phyloP scores from a whole-genome alignment of 2,797 vertebrate genomes.

The Cuculus canorus region DNA sequence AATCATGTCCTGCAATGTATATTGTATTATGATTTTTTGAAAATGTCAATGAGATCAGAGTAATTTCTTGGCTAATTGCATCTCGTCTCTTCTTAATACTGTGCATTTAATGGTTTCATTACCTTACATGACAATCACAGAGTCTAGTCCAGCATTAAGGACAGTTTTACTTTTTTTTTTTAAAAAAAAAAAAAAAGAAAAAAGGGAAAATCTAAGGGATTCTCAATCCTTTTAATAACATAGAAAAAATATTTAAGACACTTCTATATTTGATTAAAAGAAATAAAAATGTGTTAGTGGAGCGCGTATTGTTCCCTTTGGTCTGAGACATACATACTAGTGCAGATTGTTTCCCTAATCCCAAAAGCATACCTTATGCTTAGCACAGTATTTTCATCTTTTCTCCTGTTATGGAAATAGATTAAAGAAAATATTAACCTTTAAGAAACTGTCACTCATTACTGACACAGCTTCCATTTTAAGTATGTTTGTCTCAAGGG shows the following conservation, averaged over 20 bases:
- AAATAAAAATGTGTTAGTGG: conserved; percentile 72
- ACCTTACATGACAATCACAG: conserved; percentile 91
- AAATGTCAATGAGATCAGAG: conserved; percentile 99
- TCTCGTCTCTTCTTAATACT: conserved; percentile 98
- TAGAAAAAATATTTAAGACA: conserved; percentile 71
- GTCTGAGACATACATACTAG: conserved; percentile 76
- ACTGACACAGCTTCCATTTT: conserved; percentile 69
- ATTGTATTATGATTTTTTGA: conserved; percentile 99
- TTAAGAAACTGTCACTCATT: conserved; percentile 86
- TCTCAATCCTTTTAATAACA: conserved; percentile 70
- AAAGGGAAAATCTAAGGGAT: conserved; percentile 46
- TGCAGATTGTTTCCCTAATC: conserved; percentile 82
- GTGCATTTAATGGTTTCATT: conserved; percentile 97
- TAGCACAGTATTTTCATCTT: conserved; percentile 75
- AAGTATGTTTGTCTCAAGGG: conserved; percentile 67
- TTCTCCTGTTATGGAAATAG: conserved; percentile 79
- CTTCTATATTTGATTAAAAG: conserved; percentile 71
- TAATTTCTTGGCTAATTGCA: conserved; percentile 99
- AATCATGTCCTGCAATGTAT: conserved; percentile 90
- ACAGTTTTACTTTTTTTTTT: conserved; percentile 62
- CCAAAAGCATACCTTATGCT: conserved; percentile 79
- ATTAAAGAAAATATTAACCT: conserved; percentile 87
- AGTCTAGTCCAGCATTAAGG: conserved; percentile 75
- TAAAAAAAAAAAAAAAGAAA: background rate
- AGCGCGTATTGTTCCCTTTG: conserved; percentile 69